A percentile compares a stretch with the other conserved stretches of the same genome.
Evolutionary conservation across 2,113 vertebrate species (phyloP).

Genomic region (Euleptes europaea): DNA sequence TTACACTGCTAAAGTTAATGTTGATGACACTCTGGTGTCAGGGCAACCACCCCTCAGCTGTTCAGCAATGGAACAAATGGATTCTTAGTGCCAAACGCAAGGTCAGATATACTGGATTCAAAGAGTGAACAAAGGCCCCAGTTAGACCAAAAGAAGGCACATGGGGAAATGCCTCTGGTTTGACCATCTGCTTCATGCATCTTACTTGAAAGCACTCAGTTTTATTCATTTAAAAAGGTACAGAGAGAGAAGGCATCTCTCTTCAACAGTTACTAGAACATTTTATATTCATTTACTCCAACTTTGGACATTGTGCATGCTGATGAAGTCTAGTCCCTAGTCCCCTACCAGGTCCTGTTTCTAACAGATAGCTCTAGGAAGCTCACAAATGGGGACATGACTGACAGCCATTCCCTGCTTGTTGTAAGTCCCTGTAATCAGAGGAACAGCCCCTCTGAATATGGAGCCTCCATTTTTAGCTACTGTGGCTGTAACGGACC

Average conservation of each 20-base stretch:
- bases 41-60: conserved; percentile 34
- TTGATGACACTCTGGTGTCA: background rate
- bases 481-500: background rate
- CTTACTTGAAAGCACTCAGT: background rate
- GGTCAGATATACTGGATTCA: background rate
- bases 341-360: background rate
- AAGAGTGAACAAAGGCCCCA: conserved; percentile 5
- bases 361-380: background rate
- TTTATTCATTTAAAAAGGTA: background rate
- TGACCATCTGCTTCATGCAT: background rate
- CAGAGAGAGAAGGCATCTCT: background rate
- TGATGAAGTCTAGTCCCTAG: background rate
- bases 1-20: background rate
- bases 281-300: background rate
- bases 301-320: background rate
- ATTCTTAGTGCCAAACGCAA: background rate
- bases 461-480: background rate
- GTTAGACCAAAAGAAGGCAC: background rate
- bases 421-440: background rate
- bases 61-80: conserved; percentile 37
- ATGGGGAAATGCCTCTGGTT: background rate
- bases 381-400: background rate
- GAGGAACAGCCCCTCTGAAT: background rate
- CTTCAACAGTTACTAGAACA: background rate
- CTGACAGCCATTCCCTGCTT: background rate